These are phyloP conservation scores for Dolichomitus sp. DNA, from an alignment of 2,888 invertebrate genomes.

Conservation along the genomic window DNA sequence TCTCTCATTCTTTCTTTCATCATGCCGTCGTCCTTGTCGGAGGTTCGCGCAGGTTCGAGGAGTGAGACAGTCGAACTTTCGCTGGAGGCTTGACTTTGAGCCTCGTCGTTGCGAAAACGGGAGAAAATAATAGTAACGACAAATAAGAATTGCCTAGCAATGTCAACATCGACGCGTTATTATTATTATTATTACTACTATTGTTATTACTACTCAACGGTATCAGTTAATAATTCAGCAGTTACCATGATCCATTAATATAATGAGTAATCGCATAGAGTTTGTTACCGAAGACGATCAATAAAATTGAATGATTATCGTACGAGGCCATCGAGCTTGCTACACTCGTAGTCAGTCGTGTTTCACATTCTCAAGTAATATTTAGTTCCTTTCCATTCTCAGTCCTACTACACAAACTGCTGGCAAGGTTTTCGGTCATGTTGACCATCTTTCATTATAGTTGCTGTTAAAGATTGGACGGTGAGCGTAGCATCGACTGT, in stretches of 20 bases:
- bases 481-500: background rate
- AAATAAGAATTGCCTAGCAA: background rate
- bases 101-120: constrained; percentile 9
- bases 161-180: constrained; percentile 19
- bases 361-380: constrained; percentile 18
- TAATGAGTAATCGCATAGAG: background rate
- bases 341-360: constrained; percentile 26
- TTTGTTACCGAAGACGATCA: constrained; percentile 64
- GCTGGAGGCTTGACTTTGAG: constrained; percentile 16
- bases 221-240: background rate
- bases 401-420: background rate
- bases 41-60: constrained; percentile 16
- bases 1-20: constrained; percentile 19
- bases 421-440: background rate
- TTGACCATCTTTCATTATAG: background rate
- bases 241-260: background rate
- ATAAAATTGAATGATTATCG: constrained; percentile 67
- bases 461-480: background rate
- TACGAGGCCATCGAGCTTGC: constrained; percentile 66
- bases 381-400: constrained; percentile 46
- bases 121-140: background rate
- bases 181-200: constrained; percentile 19
- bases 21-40: constrained; percentile 8
- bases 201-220: background rate
- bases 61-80: constrained; percentile 51